phyloP scores from a whole-genome alignment of 2,888 invertebrate genomes.

The Metalampra italica region DNA sequence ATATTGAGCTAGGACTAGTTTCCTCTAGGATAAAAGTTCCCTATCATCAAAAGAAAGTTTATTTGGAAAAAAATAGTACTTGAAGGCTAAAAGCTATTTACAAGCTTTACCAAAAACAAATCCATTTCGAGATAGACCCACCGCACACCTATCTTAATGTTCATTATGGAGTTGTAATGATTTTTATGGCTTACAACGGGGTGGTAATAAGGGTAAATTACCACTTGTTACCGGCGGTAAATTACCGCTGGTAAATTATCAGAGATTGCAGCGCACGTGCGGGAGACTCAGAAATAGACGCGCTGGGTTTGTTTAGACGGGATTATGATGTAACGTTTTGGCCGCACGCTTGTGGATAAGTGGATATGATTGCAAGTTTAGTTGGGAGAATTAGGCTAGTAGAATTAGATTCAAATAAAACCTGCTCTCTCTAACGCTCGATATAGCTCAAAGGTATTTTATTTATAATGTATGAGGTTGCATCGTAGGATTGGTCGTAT shows the following conservation, averaged over 20 bases:
- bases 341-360: neutral
- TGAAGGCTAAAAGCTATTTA: no score
- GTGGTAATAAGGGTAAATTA: conserved; percentile 10
- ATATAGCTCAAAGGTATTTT: no score
- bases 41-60: no score
- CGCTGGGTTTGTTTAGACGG: neutral
- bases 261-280: neutral
- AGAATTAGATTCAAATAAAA: no score
- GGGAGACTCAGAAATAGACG: neutral
- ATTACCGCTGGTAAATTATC: neutral
- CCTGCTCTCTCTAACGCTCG: no score
- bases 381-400: neutral
- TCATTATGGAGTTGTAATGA: neutral
- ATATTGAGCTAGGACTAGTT: no score
- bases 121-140: neutral
- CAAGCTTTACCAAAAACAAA: neutral
- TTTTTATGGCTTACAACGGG: conserved; percentile 11
- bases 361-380: neutral
- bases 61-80: no score
- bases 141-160: neutral
- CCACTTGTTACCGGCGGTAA: neutral
- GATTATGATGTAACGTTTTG: conserved; percentile 2
- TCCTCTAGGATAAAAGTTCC: no score
- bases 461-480: no score
- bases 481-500: no score